Percentiles rank a stretch among this genome's conserved stretches.
Conservation (phyloP, 2,797 vertebrate genomes). For the Sphenodon punctatus region DNA sequence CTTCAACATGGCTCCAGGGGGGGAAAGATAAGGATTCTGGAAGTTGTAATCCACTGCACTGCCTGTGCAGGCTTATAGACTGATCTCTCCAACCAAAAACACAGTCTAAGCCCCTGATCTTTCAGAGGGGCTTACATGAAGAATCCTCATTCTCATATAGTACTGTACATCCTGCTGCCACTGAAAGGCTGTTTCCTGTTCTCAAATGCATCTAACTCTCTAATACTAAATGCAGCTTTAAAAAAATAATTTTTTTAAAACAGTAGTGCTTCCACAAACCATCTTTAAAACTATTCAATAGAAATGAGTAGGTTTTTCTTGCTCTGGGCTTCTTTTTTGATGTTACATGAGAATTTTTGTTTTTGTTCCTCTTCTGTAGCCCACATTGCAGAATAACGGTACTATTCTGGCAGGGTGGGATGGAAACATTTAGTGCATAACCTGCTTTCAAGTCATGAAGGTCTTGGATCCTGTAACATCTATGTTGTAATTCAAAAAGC, state of each 20-base stretch:
- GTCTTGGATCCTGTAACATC: conserved; percentile 37
- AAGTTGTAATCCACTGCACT: no score
- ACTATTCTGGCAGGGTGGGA: conserved; percentile 10
- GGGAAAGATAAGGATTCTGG: no score
- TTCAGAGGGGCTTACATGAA: conserved; percentile 7
- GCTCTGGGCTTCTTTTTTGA: conserved; percentile 18
- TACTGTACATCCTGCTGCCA: neutral
- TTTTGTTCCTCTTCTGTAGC: conserved; percentile 27
- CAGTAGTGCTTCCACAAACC: neutral
- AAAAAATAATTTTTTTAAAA: no score
- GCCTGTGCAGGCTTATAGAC: no score
- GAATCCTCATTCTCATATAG: no score
- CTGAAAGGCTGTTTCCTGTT: neutral
- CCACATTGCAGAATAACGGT: neutral
- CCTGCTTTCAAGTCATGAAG: conserved; percentile 6
- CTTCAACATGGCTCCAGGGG: no score
- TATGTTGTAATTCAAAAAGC: conserved; percentile 19
- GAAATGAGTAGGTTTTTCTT: conserved; percentile 21
- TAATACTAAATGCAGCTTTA: neutral
- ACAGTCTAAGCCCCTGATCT: no score
- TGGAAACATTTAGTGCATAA: conserved; percentile 42
- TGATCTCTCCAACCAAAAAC: no score
- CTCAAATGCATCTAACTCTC: neutral
- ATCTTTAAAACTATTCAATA: neutral
- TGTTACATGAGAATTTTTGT: conserved; percentile 11